Evolutionary conservation across 1,140 invertebrate genomes (phyloP), one percentile per base, ranked within the genome.

Genomic region (Ceratina calcarata): DNA sequence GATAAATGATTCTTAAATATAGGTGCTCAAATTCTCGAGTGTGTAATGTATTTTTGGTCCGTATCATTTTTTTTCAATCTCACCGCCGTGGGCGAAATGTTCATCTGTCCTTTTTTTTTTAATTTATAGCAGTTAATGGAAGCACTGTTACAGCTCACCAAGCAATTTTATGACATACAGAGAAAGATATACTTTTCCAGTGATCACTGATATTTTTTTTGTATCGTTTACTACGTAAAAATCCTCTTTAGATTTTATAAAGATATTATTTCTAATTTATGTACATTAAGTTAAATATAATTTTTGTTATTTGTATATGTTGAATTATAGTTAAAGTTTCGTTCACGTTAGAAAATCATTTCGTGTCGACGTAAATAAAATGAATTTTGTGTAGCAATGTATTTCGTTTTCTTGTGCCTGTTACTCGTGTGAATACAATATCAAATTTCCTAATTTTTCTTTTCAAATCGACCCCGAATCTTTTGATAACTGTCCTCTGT

Each of bases 11-110:
- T 78, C 49, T 64, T 72, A 72, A 78, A 55, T 16, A 78, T 77
- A 77, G 69, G 69, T 72, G 76, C 76, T 78, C 76, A 78, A 78
- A 78, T 78, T n/a, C 55, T 49, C 55, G 69, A 57, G 60, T 72
- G 68, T 78, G 32, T 71, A 78, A 71, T 64, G 72, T 72, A 78
- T 72, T 57, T 72, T 72, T 20, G 37, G 18, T 72, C 51, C 22
- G 27, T 13, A 20, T 45, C 53, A 79, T 80, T 49, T 77, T 67
- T 45, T 45, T 2, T 45, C 37, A 45, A 45, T 45, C 37, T 45
- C 37, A 45, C 10, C 37, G 37, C 37, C 37, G 27, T 4, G 37
- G 10, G 37, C 8, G 10, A 10, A 45, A 45, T 10, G 37, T 45
- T 45, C 37, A 45, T 10, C 6, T 45, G 37, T 45, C 10, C 37